Evolutionary conservation across 2,113 vertebrate species (phyloP), one percentile per base, ranked within the genome.

Genomic region (Hippoglossus stenolepis): DNA sequence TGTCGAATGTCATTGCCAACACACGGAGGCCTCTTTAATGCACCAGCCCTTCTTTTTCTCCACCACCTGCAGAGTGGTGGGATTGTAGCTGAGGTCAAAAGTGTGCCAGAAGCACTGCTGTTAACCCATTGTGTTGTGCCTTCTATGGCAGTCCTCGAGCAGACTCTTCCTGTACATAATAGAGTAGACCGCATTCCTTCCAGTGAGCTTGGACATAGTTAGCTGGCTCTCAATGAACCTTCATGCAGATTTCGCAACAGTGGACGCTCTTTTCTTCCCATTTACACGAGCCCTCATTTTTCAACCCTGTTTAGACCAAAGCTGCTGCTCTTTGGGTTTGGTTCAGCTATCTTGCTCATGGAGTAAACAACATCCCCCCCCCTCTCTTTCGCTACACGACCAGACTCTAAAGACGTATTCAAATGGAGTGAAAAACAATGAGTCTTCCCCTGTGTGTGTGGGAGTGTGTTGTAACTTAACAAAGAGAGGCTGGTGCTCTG

Each of bases 61-160:
- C 53, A 84, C 89, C 91, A 91, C 90, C 90, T 90, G 87, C 83
- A 71, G 91, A 65, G 86, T n/a, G 75, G 75, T 80, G 85, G 84
- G 85, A 72, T 84, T 84, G 79, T 68, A 82, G 76, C 72, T 40
- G 70, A 73, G 83, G 85, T 88, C 24, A 24, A 84, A 87, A 80
- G 91, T 93, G 89, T 92, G 92, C 88, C 92, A 87, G 63, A 74
- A 80, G 81, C 58, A 49, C 71, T 15, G 81, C 85, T 65, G 88
- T 93, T 93, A 92, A 93, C 89, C 87, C 85, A 67, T 68, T 24
- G 38, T 74, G 91, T 86, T 89, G 79, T 87, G 64, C 43, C 65
- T 73, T 87, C 28, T 73, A 63, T 82, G 79, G 77, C 90, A 87
- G 82, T 69, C 69, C 70, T 72, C 79, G 77, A 84, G 79, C 90